Percentiles rank a stretch among this genome's conserved stretches.
phyloP scores from a whole-genome alignment of 2,888 invertebrate species.

The Malachius bipustulatus region DNA sequence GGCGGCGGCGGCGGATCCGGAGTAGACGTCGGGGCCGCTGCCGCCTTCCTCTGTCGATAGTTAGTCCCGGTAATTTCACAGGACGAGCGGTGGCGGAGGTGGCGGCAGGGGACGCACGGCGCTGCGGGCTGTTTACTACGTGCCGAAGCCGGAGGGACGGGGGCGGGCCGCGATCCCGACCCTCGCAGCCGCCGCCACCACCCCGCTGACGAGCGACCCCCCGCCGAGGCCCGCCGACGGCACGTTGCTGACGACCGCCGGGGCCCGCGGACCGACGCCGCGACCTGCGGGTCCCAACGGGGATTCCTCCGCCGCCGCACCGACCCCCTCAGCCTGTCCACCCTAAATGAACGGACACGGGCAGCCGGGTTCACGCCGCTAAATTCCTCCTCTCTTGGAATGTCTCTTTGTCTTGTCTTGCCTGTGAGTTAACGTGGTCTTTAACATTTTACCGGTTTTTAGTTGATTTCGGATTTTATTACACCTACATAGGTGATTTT shows the following conservation, averaged over 20 bases:
- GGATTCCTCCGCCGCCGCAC: slow-evolving; percentile 9
- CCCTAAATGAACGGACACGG: slow-evolving; percentile 9
- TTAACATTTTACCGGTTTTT: too few relatives aligned
- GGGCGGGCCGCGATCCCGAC: slow-evolving; percentile 6
- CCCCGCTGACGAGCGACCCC: slow-evolving; percentile 1
- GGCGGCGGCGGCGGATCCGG: too few relatives aligned
- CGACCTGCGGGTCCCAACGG: slow-evolving; percentile 11
- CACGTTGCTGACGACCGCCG: slow-evolving; percentile 11
- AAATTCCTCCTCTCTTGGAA: too few relatives aligned
- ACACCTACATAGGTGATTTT: too few relatives aligned
- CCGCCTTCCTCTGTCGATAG: slow-evolving; percentile 6
- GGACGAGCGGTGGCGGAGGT: slow-evolving; percentile 5
- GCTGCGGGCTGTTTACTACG: slow-evolving; percentile 15
- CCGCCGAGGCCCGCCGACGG: slow-evolving; percentile 8
- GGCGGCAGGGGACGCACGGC: slow-evolving; percentile 7
- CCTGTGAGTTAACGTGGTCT: too few relatives aligned
- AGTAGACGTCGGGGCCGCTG: too few relatives aligned
- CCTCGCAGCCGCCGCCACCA: slow-evolving; percentile 10
- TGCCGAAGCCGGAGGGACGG: slow-evolving; percentile 5
- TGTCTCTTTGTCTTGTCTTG: too few relatives aligned
- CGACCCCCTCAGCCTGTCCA: slow-evolving; percentile 4
- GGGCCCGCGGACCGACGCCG: slow-evolving; percentile 14
- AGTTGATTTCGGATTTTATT: too few relatives aligned
- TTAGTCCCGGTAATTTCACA: slow-evolving; percentile 9
- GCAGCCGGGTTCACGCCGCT: slow-evolving; percentile 11